Base-by-base conservation (phyloP, 1,140 invertebrate genomes). In the Saccostrea glomerata region DNA sequence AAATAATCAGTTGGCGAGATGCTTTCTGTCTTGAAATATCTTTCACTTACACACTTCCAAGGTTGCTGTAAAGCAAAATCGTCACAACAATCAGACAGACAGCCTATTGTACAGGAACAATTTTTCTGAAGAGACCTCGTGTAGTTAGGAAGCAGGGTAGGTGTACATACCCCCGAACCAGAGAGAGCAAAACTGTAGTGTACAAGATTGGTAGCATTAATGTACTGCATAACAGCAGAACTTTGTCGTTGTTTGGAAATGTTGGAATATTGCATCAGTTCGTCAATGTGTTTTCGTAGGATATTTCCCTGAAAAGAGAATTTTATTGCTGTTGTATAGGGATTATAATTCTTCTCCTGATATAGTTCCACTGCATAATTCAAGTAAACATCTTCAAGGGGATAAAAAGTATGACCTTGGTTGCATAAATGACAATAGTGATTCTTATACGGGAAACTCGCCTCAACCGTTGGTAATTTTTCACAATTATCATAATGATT, bases 1-100 rank as follows among this genome's bases (percentile, higher is more conserved):
- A 84, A 54, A 23, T 84, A 84, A 7, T 25, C 9, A 55, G 2
- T 20, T 0, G 20, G 2, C 82, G 9, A n/a, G 82, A 55, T 17
- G 20, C 20, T 2, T 55, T 56, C n/a, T 54, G 9, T 0, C 1
- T 54, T 15, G 9, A 47, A 23, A 55, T 55, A 54, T n/a, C 7
- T 20, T 54, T 84, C 40, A 54, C 25, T 54, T 5, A 84, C 20
- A 40, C 82, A 84, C n/a, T 12, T 23, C 40, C 40, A 54, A 17
- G 82, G 82, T n/a, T 84, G 54, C n/a, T 17, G 4, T 47, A 84
- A 47, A 1, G 82, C 82, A 55, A 84, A 84, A 36, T 84, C 82
- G 20, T 23, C 54, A 56, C 82, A 84, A 56, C 82, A 84, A 23
- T 84, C 82, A 23, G 3, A 23, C 20, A 17, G 20, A 20, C 82